Evolutionary conservation across 2,797 vertebrate species (phyloP), one percentile per base, ranked within the genome.

Genomic region (Paedocypris micromegethes): DNA sequence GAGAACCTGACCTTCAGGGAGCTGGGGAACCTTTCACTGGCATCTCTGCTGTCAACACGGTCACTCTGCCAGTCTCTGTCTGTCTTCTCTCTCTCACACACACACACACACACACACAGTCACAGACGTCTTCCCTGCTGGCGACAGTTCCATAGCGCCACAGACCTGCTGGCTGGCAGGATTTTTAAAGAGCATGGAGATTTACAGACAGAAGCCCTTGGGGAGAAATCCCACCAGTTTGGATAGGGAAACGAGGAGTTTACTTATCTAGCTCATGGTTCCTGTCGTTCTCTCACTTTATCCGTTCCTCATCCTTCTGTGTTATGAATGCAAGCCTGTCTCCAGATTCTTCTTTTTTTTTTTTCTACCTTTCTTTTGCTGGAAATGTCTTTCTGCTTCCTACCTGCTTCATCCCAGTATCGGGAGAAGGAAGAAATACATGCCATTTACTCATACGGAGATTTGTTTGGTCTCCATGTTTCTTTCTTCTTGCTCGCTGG

Each of bases 161-260:
- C 90, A 91, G 90, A 90, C 91, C 91, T 93, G 91, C 90, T 87
- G 91, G 92, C 90, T 93, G 89, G 90, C 75, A 93, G 91, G 93
- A 97, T 96, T 94, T 95, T 86, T 94, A 97, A 98, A 92, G 92
- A 97, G 92, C 85, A 88, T 70, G 78, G 90, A 90, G 91, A 90
- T 93, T 98, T 94, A 93, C 92, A 94, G 92, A 90, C 87, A 86
- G 86, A 92, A 81, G 89, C 91, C 93, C 92, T 91, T 38, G 89
- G 93, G 94, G 93, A 92, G 82, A 84, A 89, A 86, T 87, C 75
- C 88, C 90, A 87, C 88, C 92, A 93, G 90, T 83, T 83, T 90
- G 90, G 90, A 91, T 91, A 93, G 90, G 90, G 90, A 90, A 91
- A 92, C 90, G 91, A 89, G 88, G 88, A 86, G 77, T 82, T 85